phyloP scores from a whole-genome alignment of 2,888 invertebrate genomes.

The Trissonchulus latispiculum region DNA sequence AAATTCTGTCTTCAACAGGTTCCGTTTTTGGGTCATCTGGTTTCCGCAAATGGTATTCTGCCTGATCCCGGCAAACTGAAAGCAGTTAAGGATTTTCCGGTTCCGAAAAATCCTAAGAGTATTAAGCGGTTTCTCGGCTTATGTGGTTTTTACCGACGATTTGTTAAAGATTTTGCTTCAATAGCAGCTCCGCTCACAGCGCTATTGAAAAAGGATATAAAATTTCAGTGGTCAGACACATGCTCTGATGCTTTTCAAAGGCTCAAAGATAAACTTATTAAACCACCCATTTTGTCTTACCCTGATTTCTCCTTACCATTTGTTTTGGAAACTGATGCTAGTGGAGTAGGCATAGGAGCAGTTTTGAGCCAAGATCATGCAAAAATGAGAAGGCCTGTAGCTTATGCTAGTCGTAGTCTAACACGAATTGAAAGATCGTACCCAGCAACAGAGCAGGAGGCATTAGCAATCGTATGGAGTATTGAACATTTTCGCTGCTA shows the following conservation, averaged over 20 bases:
- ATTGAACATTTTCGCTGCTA: conserved; percentile 23
- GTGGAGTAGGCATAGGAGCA: conserved; percentile 31
- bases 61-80: conserved; percentile 24
- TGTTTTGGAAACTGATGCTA: conserved; percentile 31
- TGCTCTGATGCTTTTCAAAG: conserved; percentile 23
- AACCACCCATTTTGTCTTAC: conserved; percentile 25
- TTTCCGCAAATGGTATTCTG: conserved; percentile 18
- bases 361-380: conserved; percentile 29
- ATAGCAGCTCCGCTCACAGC: conserved; percentile 26
- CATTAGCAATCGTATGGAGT: conserved; percentile 30
- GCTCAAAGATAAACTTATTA: conserved; percentile 22
- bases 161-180: conserved; percentile 25
- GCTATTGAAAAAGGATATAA: conserved; percentile 27
- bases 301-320: conserved; percentile 27
- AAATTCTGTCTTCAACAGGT: conserved; percentile 15
- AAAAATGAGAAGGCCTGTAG: conserved; percentile 28
- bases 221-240: conserved; percentile 26
- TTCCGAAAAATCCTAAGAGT: conserved; percentile 25
- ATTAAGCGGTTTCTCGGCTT: conserved; percentile 29
- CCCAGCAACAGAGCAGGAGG: conserved; percentile 30
- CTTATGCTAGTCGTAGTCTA: conserved; percentile 31
- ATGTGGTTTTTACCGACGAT: conserved; percentile 24
- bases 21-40: conserved; percentile 25
- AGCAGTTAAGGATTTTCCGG: conserved; percentile 24
- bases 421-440: conserved; percentile 28